phyloP scores from a whole-genome alignment of 1,140 invertebrate genomes.

The Ylistrum balloti region DNA sequence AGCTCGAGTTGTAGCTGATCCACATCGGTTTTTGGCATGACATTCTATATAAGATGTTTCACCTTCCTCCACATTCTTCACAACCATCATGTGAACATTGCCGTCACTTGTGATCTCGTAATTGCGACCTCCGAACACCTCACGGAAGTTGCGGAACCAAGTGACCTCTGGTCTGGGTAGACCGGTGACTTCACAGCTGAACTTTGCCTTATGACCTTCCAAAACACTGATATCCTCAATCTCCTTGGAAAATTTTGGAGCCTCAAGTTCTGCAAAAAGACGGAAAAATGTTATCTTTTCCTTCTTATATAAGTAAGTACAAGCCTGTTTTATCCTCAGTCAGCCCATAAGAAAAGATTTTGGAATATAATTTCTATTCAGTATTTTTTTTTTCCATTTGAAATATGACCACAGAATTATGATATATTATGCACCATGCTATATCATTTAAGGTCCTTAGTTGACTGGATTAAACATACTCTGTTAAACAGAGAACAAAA shows the following conservation, averaged over 20 bases:
- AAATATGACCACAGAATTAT: too few species aligned
- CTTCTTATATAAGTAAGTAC: too few species aligned
- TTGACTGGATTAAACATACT: too few species aligned
- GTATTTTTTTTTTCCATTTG: too few species aligned
- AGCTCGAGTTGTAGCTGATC: constrained; percentile 95
- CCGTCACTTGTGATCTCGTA: constrained; percentile 95
- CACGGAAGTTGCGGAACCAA: constrained; percentile 91
- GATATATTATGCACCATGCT: too few species aligned
- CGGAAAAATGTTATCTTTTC: too few species aligned
- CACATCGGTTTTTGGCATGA: constrained; percentile 95
- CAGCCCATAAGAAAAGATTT: too few species aligned
- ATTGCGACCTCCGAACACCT: constrained; percentile 94
- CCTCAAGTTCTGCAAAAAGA: constrained; percentile 69
- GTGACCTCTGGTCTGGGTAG: constrained; percentile 78
- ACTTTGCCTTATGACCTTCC: constrained; percentile 76
- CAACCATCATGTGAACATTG: constrained; percentile 90
- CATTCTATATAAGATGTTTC: constrained; percentile 99
- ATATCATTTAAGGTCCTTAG: too few species aligned
- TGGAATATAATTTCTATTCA: too few species aligned
- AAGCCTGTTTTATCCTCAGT: too few species aligned
- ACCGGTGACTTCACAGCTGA: constrained; percentile 79
- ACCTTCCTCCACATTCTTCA: constrained; percentile 96
- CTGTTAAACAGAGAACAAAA: too few species aligned
- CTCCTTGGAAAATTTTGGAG: constrained; percentile 74
- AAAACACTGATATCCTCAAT: constrained; percentile 69